Evolutionary conservation across 2,888 invertebrate species (phyloP).

Genomic region (Andrena chrysosceles): DNA sequence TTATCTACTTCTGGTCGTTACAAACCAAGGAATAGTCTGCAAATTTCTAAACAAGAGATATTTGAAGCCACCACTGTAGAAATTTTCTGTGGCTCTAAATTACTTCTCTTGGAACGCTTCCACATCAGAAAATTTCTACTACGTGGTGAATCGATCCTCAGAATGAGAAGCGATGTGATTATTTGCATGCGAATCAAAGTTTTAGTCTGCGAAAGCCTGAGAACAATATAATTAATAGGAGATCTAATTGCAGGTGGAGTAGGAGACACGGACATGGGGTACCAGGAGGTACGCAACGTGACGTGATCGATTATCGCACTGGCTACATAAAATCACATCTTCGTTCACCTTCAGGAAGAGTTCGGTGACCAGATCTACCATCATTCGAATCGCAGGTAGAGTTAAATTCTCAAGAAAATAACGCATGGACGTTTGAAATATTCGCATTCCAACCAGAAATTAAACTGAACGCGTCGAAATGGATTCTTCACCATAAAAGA

Average conservation of each 20-base stretch:
- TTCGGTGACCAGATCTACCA: slow-evolving; percentile 89
- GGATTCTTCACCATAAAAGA: neutral
- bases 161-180: slow-evolving; percentile 22
- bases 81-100: slow-evolving; percentile 12
- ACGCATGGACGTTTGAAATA: slow-evolving; percentile 9
- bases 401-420: slow-evolving; percentile 12
- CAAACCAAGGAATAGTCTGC: neutral
- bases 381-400: slow-evolving; percentile 23
- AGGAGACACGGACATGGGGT: slow-evolving; percentile 89
- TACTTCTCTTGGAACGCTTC: neutral
- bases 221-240: slow-evolving; percentile 22
- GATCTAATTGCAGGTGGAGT: slow-evolving; percentile 90
- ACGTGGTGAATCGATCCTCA: neutral
- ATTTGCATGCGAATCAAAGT: slow-evolving; percentile 43
- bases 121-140: slow-evolving; percentile 21
- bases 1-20: neutral
- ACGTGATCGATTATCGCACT: slow-evolving; percentile 92
- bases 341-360: slow-evolving; percentile 96
- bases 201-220: neutral
- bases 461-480: neutral
- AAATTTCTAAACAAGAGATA: slow-evolving; percentile 9
- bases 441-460: neutral
- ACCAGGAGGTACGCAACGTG: slow-evolving; percentile 86
- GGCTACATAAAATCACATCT: slow-evolving; percentile 96
- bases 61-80: slow-evolving; percentile 12